Base-by-base conservation (phyloP, 2,888 invertebrate genomes). In the Chrysina gloriosa region DNA sequence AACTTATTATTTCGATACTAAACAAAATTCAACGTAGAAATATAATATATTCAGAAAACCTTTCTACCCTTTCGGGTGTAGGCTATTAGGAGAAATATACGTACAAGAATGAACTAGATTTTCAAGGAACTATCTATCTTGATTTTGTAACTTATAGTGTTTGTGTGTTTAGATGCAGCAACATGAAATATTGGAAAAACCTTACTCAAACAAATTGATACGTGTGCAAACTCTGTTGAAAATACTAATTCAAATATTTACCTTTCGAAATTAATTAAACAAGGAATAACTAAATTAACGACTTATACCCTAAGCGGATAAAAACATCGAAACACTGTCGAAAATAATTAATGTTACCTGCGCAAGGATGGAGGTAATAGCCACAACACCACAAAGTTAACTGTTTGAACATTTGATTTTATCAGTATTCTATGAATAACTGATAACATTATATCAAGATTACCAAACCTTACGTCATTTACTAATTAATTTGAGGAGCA, bases 401-500 rank as follows among this genome's bases (percentile, higher is more conserved):
- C 58, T 61, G 58, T 42, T 25, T 42, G 58, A 61, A 27, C 58
- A 42, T 61, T 61, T 61, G 58, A 61, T 61, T 61, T 61, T 61
- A 61, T 61, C 58, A 27, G 45, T 61, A 61, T 36, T 16, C 16
- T 42, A 27, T 3, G 42, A 61, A 61, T 61, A 61, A 61, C 58
- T 61, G 58, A 61, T 61, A 61, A 61, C 42, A 42, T 45, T 61
- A 21, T 61, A 61, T 61, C 58, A 42, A 61, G 58, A 61, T 61
- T 61, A 61, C 45, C 58, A 29, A 16, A 42, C 25, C 14, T 61
- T 61, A 45, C 42, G 58, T 61, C 58, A 61, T 11, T 21, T 56
- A 56, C 23, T 34, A 56, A 36, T 56, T 36, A 56, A 36, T 36
- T 56, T 25, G 14, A 56, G 19, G 23, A 36, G 16, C 23, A n/a